Base-by-base conservation (phyloP, 2,888 invertebrate species). In the Hypsopygia costalis region DNA sequence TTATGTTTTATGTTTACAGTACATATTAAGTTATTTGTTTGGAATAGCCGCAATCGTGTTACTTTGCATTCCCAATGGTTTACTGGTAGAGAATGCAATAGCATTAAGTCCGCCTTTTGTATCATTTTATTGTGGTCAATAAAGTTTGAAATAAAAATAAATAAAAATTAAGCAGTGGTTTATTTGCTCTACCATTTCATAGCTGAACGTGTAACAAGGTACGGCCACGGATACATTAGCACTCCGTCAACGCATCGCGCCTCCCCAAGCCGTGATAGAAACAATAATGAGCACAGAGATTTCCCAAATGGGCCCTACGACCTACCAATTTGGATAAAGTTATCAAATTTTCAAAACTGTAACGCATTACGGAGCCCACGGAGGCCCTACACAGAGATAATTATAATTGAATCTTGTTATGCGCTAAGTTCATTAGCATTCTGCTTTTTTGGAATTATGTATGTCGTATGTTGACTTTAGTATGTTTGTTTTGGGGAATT, bases 281-380 rank as follows among this genome's bases (percentile, higher is more conserved):
- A 71, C 81, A 75, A 79, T 86, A 83, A 86, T 78, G 86, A 74
- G 68, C 51, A 55, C 57, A 50, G 73, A 85, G 86, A 87, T 87
- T 88, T 88, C 87, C 87, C 87, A 61, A 76, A 81, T 78, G 87
- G 78, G 66, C 82, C 69, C 69, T 86, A 67, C 69, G 66, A 70
- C 85, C 82, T 79, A 79, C 77, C 75, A 80, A 85, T 86, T 85
- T 78, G 81, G 71, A 73, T 81, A 83, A 88, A 88, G 77, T 88
- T 88, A 87, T 87, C 82, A 88, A 88, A 88, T 81, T 88, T 87
- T 85, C 85, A 87, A 81, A 87, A 83, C 86, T 79, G 80, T 77
- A 75, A 82, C 83, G 80, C 85, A 79, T 83, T 81, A 81, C 60
- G 64, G 49, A 43, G 52, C 43, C 45, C 36, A 46, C 40, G 47